Evolutionary conservation across 2,113 vertebrate genomes (phyloP), one percentile per base, ranked within the genome.

Genomic region (Sinocyclocheilus maitianheensis): DNA sequence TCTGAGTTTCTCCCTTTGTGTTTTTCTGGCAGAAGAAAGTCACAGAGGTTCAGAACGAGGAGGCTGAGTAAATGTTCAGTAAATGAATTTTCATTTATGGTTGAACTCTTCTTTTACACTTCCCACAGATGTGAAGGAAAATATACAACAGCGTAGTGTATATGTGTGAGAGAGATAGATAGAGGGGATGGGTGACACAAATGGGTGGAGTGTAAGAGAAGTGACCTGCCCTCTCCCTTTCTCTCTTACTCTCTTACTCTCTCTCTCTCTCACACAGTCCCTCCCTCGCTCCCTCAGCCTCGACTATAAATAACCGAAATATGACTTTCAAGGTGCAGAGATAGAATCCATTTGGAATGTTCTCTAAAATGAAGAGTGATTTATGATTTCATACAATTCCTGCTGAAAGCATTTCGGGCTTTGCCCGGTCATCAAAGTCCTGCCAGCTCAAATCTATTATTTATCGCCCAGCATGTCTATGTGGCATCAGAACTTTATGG

Each of bases 251-350:
- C 77, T 26, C 78, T 43, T 20, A 12, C 26, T 69, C 53, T 74
- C 74, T 85, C 65, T 87, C 26, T 81, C 82, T 58, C 81, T 13
- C 30, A 43, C 58, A 85, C 53, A 48, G 24, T 91, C 91, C 94
- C 93, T 91, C 92, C 94, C 93, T 85, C 81, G 60, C 58, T 88
- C 60, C 84, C 93, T 94, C 92, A 94, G 86, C 80, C 91, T 69
- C 87, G 91, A 94, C 96, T 95, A 96, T 96, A 96, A 96, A 96
- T 96, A 96, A 96, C 94, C 89, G 90, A 94, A 92, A 94, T 96
- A 96, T 96, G 94, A 95, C 94, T 96, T 96, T 95, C 94, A 96
- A 96, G 95, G 95, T 95, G 93, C 93, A 96, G 95, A 94, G 93
- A 94, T 93, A 92, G 94, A 94, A 94, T 95, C 94, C 90, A 94